Percentiles rank a stretch among this genome's conserved stretches.
phyloP scores from a whole-genome alignment of 1,140 invertebrate species.

The Cyrtorhinus lividipennis region DNA sequence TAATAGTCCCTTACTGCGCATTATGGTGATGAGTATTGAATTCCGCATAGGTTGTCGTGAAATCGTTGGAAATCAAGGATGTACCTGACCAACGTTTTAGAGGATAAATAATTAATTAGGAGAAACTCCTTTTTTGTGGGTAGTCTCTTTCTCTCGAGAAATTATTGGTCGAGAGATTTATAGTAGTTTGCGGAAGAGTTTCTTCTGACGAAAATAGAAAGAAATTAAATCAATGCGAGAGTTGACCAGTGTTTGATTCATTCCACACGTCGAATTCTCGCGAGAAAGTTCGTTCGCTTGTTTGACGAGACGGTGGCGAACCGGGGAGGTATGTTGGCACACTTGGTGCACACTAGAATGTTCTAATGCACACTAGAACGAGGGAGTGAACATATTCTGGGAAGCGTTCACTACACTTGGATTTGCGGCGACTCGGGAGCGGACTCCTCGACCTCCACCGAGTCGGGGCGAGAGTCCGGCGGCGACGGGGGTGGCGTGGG shows the following conservation, averaged over 20 bases:
- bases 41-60: too few species aligned
- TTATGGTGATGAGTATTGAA: too few species aligned
- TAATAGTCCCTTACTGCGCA: too few species aligned
- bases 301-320: neutral
- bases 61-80: too few species aligned
- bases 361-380: neutral
- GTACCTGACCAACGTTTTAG: too few species aligned
- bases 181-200: too few species aligned
- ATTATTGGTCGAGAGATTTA: too few species aligned
- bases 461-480: conserved; percentile 25
- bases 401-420: conserved; percentile 23
- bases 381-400: neutral
- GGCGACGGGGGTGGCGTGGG: conserved; percentile 22
- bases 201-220: neutral
- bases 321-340: neutral
- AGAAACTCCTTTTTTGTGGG: too few species aligned
- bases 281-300: neutral
- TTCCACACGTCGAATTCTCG: neutral
- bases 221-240: neutral
- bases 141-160: too few species aligned
- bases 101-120: too few species aligned
- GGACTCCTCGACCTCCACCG: conserved; percentile 27
- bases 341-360: neutral
- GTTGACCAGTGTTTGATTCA: neutral
- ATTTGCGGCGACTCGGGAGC: conserved; percentile 24